Base-by-base conservation (phyloP, 2,888 invertebrate species). In the Scaptomyza tumidula region DNA sequence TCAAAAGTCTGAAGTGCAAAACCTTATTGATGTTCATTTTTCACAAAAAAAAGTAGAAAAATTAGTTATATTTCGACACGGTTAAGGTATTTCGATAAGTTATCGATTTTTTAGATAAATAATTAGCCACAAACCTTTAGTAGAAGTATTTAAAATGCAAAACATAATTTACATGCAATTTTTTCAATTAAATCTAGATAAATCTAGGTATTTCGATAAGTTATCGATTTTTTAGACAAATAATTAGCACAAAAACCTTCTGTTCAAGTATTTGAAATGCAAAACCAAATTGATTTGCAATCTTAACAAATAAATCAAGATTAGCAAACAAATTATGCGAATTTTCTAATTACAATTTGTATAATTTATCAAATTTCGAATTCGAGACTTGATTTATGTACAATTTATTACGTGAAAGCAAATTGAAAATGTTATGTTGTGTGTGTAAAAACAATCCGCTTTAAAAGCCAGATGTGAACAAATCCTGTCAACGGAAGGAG, bases 401-500 rank as follows among this genome's bases (percentile, higher is more conserved):
- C 6, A 19, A 64, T 35, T 50, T 19, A 46, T 55, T 31, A 54
- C 50, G 37, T 16, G 24, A 48, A 43, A 9, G 43, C n/a, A 48
- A 43, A 48, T 35, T 48, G n/a, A 49, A 41, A 19, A 48, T 37
- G n/a, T 19, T 56, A n/a, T n/a, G n/a, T n/a, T n/a, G n/a, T n/a
- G 46, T 16, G 13, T 39, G 57, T 44, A 31, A 11, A 39, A 16
- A 39, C 31, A 50, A 39, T 27, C 33, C n/a, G 55, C 41, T 29
- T 56, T 49, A 58, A 50, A 75, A 60, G 54, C 67, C 66, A 60
- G 63, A 48, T 53, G 43, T 31, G 16, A 11, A 46, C 14, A 35
- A 54, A 48, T 29, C 39, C 66, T 77, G 80, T 76, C 77, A 77
- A 33, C 62, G 49, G 56, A 16, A 41, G 16, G 61, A 16, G 16